These are phyloP conservation scores for Andrena haemorrhoa DNA, from an alignment of 2,888 invertebrate genomes.

Conservation along the genomic window DNA sequence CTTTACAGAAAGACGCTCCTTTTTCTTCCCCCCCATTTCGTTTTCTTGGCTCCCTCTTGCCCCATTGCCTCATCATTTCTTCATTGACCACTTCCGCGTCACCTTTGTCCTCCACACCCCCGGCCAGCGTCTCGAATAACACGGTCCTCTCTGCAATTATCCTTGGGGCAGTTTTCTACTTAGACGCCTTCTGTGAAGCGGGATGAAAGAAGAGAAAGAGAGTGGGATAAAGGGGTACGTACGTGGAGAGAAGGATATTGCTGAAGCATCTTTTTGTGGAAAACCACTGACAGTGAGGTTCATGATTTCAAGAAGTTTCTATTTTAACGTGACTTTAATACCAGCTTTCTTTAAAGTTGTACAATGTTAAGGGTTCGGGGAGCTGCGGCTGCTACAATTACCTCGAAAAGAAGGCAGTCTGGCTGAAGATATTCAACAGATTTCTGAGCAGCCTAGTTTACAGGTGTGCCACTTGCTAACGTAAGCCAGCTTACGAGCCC, in stretches of 20 bases:
- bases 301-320: neutral
- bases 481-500: neutral
- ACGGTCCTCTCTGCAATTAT: constrained; percentile 78
- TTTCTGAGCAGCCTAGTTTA: neutral
- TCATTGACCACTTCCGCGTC: constrained; percentile 53
- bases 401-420: neutral
- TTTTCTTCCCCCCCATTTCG: constrained; percentile 26
- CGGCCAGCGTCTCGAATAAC: constrained; percentile 35
- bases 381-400: neutral
- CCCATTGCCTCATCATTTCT: constrained; percentile 51
- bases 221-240: constrained; percentile 31
- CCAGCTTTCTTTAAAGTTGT: neutral
- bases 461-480: neutral
- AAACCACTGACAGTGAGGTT: neutral
- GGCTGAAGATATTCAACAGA: neutral
- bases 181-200: constrained; percentile 68
- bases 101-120: constrained; percentile 48
- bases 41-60: neutral
- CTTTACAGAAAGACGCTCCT: constrained; percentile 23
- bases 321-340: neutral
- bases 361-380: neutral
- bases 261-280: neutral
- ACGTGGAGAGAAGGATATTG: neutral
- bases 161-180: constrained; percentile 80
- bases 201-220: constrained; percentile 14